Conservation (phyloP, 30 jellyfish, hydroid and myxozoan genomes). For the Chrysaora quinquecirrha region DNA sequence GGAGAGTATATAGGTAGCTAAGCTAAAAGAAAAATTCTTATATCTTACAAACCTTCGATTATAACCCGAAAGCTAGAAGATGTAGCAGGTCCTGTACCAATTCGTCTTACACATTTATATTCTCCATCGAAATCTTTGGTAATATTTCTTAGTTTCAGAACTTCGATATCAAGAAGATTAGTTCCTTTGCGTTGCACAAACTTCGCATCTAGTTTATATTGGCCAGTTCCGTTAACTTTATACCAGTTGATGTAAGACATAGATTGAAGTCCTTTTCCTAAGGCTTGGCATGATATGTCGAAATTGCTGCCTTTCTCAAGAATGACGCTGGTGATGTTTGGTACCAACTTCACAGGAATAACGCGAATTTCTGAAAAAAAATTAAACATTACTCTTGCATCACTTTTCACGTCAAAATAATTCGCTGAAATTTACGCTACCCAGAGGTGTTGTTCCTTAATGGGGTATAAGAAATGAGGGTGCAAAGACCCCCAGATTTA, state of each 20-base stretch:
- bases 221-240: conserved; percentile 19
- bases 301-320: conserved; percentile 37
- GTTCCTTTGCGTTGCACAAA: conserved; percentile 11
- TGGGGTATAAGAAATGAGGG: no score
- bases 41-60: conserved; percentile 30
- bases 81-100: conserved; percentile 5
- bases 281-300: conserved; percentile 33
- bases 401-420: neutral
- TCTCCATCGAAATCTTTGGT: conserved; percentile 33
- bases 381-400: neutral
- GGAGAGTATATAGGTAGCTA: no score
- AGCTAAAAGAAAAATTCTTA: no score
- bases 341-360: conserved; percentile 29
- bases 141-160: conserved; percentile 20
- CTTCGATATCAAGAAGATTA: conserved; percentile 10
- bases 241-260: conserved; percentile 55
- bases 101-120: conserved; percentile 38
- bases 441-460: neutral
- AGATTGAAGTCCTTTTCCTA: neutral
- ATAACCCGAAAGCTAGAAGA: conserved; percentile 18
- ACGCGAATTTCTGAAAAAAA: conserved; percentile 8
- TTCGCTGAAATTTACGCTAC: neutral
- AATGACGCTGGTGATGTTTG: conserved; percentile 16
- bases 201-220: neutral
- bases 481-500: no score